Base-by-base conservation (phyloP, 2,797 vertebrate species). In the Poeciliopsis turneri region DNA sequence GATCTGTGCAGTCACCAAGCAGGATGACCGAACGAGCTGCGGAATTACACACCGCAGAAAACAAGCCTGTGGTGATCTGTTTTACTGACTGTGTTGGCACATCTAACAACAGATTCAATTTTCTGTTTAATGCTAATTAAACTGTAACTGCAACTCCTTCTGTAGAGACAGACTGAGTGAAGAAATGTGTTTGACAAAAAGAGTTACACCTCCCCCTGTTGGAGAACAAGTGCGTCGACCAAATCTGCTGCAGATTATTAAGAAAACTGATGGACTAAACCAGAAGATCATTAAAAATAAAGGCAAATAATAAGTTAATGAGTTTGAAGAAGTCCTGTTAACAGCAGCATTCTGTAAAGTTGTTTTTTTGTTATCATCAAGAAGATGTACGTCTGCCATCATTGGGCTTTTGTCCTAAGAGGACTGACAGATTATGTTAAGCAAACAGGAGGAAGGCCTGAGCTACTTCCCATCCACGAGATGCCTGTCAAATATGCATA, bases 391-490 rank as follows among this genome's bases (percentile, higher is more conserved):
- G 74, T 84, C 78, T 84, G 76, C 92, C 84, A 79, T 79, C 81
- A 81, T 25, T 2, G 46, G 51, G 23, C 64, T 78, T 76, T 86
- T 70, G 59, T 82, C 72, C 43, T 75, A 12, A 78, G 47, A 43
- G 5, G 53, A 79, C 68, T 83, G 81, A 84, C 77, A 15, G 47
- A 30, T 33, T 76, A 61, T 85, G 82, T 75, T 82, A 66, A 86
- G 85, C 85, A 94, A 95, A 95, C 93, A 94, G 93, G 94, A 95
- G 92, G 83, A 71, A 86, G 86, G 71, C 82, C 68, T 49, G 79
- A 83, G 82, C 68, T 78, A 77, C 79, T 89, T 13, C 45, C 12
- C 13, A 3, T 46, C 45, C 3, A 46, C 7, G 55, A 91, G 88
- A 94, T 94, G 83, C 79, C 61, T 91, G 93, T 95, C 92, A 78